phyloP scores from a whole-genome alignment of 2,888 invertebrate genomes.

The Leuctra nigra region DNA sequence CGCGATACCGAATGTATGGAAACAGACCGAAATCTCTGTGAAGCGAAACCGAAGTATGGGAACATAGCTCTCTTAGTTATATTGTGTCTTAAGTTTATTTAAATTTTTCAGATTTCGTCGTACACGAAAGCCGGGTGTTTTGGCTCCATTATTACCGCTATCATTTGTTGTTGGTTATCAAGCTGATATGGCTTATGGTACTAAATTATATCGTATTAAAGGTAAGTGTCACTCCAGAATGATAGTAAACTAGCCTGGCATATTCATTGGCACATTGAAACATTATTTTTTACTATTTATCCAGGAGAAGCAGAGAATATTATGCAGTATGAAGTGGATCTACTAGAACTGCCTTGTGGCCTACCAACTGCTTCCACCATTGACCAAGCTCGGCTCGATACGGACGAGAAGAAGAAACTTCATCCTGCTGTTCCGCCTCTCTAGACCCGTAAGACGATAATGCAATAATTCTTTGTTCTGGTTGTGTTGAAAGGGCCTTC shows the following conservation, averaged over 20 bases:
- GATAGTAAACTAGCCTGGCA: background rate
- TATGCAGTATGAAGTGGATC: slow-evolving; percentile 62
- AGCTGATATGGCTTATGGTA: slow-evolving; percentile 70
- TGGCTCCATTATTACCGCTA: slow-evolving; percentile 63
- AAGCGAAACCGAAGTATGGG: too few relatives aligned
- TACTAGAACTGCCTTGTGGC: slow-evolving; percentile 65
- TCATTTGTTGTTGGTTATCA: slow-evolving; percentile 65
- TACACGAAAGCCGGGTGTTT: slow-evolving; percentile 51
- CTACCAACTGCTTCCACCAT: slow-evolving; percentile 67
- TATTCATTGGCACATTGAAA: background rate
- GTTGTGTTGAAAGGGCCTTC: too few relatives aligned
- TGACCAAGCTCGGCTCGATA: slow-evolving; percentile 56
- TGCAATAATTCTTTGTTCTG: too few relatives aligned
- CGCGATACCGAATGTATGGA: too few relatives aligned
- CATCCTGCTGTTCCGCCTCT: slow-evolving; percentile 48
- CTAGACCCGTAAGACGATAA: too few relatives aligned
- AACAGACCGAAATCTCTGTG: too few relatives aligned
- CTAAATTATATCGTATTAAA: slow-evolving; percentile 66
- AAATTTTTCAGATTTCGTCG: slow-evolving; percentile 49
- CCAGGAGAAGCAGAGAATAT: slow-evolving; percentile 73
- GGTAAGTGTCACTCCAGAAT: slow-evolving; percentile 43
- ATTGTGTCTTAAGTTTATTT: too few relatives aligned
- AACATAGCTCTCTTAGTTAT: too few relatives aligned
- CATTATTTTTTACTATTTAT: slow-evolving; percentile 25
- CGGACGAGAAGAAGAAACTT: slow-evolving; percentile 57